Evolutionary conservation across 2,797 vertebrate species (phyloP), one percentile per base, ranked within the genome.

Genomic region (Falco biarmicus): DNA sequence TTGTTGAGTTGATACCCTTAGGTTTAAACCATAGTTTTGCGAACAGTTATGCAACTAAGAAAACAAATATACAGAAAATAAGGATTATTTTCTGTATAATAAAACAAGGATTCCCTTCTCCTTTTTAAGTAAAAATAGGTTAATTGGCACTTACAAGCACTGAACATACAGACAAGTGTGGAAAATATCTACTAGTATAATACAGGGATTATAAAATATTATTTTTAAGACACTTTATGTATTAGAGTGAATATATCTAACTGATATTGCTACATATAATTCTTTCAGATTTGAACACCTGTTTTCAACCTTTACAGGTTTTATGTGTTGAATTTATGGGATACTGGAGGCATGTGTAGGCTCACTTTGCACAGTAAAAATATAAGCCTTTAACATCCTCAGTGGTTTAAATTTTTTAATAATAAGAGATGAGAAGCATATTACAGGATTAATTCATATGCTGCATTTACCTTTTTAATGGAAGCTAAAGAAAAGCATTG

Each of bases 361-460:
- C 91, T 97, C 82, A 95, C 68, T 93, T 96, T 73, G 76, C 39
- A 90, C 82, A 61, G 64, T 93, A 76, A 92, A 96, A 95, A 68
- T 83, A 66, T 25, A 96, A 97, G 89, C 51, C 45, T 87, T 93
- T 87, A 96, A 85, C 94, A 93, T 96, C 94, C 93, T 84, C 63
- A 90, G 77, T 94, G 86, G 76, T 73, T 91, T 95, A 78, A 95
- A 70, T 53, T 95, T 96, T 95, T 95, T 96, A 84, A 82, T 97
- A 96, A 90, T 84, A 80, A 96, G 79, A 96, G 81, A 96, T 96
- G 90, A 96, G 76, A 90, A 96, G 63, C 76, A 82, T 94, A 53
- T 94, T 96, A 91, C 71, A 88, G 95, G 93, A 97, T 95, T 69
- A 93, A 53, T 91, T 97, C 73, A 88, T 96, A 79, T 48, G 28